A percentile compares a stretch with the other conserved stretches of the same genome.
Conservation (phyloP, 2,888 invertebrate genomes). For the Ceraclea dissimilis region DNA sequence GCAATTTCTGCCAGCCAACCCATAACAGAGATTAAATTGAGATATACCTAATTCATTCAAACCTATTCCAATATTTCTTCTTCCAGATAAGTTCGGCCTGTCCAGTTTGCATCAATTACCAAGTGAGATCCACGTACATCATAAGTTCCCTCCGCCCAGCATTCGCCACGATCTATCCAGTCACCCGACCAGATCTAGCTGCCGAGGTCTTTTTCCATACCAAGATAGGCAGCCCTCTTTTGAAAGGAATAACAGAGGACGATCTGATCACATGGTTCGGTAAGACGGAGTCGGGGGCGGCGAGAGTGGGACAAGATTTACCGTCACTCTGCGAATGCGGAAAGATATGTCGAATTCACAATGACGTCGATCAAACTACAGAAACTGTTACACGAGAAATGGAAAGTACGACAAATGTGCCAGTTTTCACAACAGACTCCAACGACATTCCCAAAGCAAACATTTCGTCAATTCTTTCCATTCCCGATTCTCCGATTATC, state of each 20-base stretch:
- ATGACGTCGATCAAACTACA: neutral
- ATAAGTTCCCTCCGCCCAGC: constrained; percentile 56
- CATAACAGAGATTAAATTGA: too few relatives aligned
- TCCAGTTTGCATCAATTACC: constrained; percentile 56
- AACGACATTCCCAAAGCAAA: neutral
- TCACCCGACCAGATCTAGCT: constrained; percentile 53
- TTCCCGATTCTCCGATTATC: constrained; percentile 22
- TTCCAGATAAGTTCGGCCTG: constrained; percentile 50
- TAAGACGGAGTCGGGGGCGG: constrained; percentile 47
- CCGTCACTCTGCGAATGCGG: constrained; percentile 48
- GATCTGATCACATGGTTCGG: constrained; percentile 63
- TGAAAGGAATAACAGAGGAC: constrained; percentile 56
- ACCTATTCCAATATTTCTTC: neutral
- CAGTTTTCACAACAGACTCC: neutral
- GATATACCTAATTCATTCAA: neutral
- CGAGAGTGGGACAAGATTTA: constrained; percentile 40
- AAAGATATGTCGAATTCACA: constrained; percentile 41
- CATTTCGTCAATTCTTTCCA: neutral
- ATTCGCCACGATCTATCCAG: constrained; percentile 55
- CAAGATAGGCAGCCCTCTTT: constrained; percentile 49
- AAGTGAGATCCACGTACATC: constrained; percentile 51
- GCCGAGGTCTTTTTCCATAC: constrained; percentile 60
- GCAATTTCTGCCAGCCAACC: too few relatives aligned
- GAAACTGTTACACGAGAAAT: neutral
- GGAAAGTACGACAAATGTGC: neutral